These are phyloP conservation scores for Artemisiospiza belli DNA, from an alignment of 2,113 vertebrate species.

Conservation along the genomic window DNA sequence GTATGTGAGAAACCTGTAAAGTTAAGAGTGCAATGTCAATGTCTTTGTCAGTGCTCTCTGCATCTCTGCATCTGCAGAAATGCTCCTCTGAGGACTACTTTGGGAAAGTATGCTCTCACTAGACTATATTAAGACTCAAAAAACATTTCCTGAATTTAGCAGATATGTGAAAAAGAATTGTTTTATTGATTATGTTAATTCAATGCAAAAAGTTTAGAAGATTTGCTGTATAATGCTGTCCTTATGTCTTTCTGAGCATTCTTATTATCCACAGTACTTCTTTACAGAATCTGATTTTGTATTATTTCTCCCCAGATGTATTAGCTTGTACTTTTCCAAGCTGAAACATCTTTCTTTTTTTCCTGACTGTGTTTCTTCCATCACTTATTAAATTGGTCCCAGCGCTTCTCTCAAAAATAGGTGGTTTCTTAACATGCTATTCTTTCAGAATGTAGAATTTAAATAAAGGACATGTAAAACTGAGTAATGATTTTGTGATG, in stretches of 20 bases:
- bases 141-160: not conserved
- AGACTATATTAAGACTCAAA: not conserved
- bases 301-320: not conserved
- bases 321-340: not conserved
- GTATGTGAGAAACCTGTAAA: not conserved
- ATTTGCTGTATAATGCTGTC: not conserved
- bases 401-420: not conserved
- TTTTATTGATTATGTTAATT: not conserved
- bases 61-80: not conserved
- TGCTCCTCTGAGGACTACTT: not conserved
- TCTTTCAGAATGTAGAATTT: not conserved
- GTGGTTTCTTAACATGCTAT: not conserved
- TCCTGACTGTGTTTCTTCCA: not conserved
- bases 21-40: not conserved
- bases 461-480: not conserved
- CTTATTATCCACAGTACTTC: not conserved
- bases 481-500: not conserved
- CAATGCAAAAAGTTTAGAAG: not conserved
- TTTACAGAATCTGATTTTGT: not conserved
- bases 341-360: not conserved
- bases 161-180: not conserved
- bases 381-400: conserved; percentile 30
- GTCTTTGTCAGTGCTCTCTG: not conserved
- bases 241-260: not conserved
- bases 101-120: not conserved